These are phyloP conservation scores for Steatornis caripensis DNA, from an alignment of 2,113 vertebrate genomes.

Conservation along the genomic window DNA sequence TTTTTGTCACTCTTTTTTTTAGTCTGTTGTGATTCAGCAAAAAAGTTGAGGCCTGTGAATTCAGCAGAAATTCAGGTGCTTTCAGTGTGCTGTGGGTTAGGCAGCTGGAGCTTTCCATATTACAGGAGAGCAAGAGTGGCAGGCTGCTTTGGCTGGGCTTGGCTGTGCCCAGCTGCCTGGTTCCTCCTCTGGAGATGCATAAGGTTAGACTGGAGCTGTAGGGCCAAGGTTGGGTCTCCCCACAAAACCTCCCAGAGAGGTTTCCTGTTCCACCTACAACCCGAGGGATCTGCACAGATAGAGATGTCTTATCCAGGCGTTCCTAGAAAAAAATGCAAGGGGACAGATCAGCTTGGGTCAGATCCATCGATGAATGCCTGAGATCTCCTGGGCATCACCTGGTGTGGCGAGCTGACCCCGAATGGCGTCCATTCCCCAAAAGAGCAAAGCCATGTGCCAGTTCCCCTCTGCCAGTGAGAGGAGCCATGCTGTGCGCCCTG, in stretches of 20 bases:
- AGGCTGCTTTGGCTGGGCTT: background rate
- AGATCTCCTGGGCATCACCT: background rate
- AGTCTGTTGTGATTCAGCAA: background rate
- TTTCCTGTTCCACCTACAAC: background rate
- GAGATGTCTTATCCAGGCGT: background rate
- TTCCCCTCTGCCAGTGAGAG: background rate
- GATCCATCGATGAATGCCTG: background rate
- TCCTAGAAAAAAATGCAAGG: background rate
- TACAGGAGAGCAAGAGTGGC: background rate
- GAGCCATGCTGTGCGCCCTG: background rate
- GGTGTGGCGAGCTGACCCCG: background rate
- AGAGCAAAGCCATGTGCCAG: rapidly evolving
- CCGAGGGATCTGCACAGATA: background rate
- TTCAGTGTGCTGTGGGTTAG: background rate
- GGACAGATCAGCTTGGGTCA: background rate
- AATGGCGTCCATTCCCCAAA: background rate
- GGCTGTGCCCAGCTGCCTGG: background rate
- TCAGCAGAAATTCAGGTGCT: background rate
- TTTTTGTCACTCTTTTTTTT: constrained; percentile 33
- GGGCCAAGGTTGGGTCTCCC: background rate
- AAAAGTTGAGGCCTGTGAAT: background rate
- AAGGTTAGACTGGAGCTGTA: background rate
- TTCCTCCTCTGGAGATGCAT: background rate
- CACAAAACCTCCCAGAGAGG: background rate
- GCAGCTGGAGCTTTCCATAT: background rate